Percentiles rank a stretch among this genome's conserved stretches.
Conservation (phyloP, 2,888 invertebrate genomes). For the Eudemis profundana region DNA sequence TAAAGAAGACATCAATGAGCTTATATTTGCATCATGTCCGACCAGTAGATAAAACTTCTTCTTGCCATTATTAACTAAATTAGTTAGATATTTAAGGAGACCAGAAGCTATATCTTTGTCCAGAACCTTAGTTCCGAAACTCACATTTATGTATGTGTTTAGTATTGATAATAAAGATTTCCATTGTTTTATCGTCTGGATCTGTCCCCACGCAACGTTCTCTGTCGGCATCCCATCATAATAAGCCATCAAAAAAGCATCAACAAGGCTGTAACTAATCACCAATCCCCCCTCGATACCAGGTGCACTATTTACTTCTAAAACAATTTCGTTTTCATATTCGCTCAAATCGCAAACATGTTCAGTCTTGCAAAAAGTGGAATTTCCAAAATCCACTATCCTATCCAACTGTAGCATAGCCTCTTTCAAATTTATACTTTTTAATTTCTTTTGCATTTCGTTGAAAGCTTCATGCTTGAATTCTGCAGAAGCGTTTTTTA, state of each 20-base stretch:
- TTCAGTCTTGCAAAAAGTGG: slow-evolving; percentile 59
- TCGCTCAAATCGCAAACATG: slow-evolving; percentile 60
- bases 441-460: slow-evolving; percentile 63
- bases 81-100: slow-evolving; percentile 60
- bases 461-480: slow-evolving; percentile 54
- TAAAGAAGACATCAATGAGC: slow-evolving; percentile 59
- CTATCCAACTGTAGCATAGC: slow-evolving; percentile 58
- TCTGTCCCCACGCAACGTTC: slow-evolving; percentile 70
- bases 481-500: slow-evolving; percentile 56
- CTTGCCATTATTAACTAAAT: slow-evolving; percentile 52
- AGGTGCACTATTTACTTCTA: slow-evolving; percentile 60
- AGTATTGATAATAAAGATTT: slow-evolving; percentile 57
- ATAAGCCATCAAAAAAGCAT: slow-evolving; percentile 71
- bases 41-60: slow-evolving; percentile 61
- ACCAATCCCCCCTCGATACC: slow-evolving; percentile 62
- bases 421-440: slow-evolving; percentile 53
- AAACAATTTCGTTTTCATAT: slow-evolving; percentile 53
- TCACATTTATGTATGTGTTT: slow-evolving; percentile 61
- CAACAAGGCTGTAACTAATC: slow-evolving; percentile 61
- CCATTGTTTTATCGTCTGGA: slow-evolving; percentile 60
- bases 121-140: slow-evolving; percentile 63
- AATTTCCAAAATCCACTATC: slow-evolving; percentile 65
- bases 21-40: slow-evolving; percentile 74
- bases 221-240: slow-evolving; percentile 65
- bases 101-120: slow-evolving; percentile 61